Percentiles rank a stretch among this genome's conserved stretches.
These are phyloP conservation scores for Myotis brandtii DNA, from an alignment of 2,113 vertebrate species.

Conservation along the genomic window DNA sequence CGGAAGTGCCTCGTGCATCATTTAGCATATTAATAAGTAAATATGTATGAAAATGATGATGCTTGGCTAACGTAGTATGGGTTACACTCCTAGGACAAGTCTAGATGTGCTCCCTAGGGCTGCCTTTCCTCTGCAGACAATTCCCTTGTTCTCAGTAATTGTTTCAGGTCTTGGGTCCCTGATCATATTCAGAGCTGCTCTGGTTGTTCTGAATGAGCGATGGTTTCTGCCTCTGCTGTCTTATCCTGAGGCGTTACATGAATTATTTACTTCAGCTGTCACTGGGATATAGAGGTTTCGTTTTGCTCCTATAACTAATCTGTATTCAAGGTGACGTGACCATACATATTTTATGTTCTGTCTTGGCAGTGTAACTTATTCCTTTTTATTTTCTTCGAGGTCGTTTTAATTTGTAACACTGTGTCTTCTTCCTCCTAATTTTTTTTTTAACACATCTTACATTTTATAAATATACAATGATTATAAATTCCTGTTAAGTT, in stretches of 20 bases:
- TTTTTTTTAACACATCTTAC: slow-evolving; percentile 21
- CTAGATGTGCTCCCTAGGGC: not conserved
- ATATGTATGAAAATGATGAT: slow-evolving; percentile 13
- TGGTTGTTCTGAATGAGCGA: slow-evolving; percentile 41
- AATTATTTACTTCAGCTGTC: slow-evolving; percentile 68
- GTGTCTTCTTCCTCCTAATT: not conserved
- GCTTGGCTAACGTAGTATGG: not conserved
- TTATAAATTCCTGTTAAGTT: slow-evolving; percentile 40
- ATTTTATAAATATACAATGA: slow-evolving; percentile 51
- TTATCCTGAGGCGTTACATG: slow-evolving; percentile 21
- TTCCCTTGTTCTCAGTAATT: slow-evolving; percentile 26
- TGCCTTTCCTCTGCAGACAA: slow-evolving; percentile 1
- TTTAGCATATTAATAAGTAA: slow-evolving; percentile 32
- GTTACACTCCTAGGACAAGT: not conserved
- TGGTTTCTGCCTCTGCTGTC: slow-evolving; percentile 3
- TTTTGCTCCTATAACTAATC: slow-evolving; percentile 36
- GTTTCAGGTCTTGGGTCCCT: not conserved
- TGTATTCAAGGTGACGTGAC: slow-evolving; percentile 11
- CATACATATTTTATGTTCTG: slow-evolving; percentile 64
- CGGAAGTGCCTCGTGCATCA: slow-evolving; percentile 4
- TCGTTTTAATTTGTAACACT: slow-evolving; percentile 34
- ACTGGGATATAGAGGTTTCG: not conserved
- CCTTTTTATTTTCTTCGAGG: slow-evolving; percentile 46
- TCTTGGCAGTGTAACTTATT: not conserved
- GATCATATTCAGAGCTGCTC: slow-evolving; percentile 24